Evolutionary conservation across 2,888 invertebrate species (phyloP), one percentile per base, ranked within the genome.

Genomic region (Epistrophe grossulariae): DNA sequence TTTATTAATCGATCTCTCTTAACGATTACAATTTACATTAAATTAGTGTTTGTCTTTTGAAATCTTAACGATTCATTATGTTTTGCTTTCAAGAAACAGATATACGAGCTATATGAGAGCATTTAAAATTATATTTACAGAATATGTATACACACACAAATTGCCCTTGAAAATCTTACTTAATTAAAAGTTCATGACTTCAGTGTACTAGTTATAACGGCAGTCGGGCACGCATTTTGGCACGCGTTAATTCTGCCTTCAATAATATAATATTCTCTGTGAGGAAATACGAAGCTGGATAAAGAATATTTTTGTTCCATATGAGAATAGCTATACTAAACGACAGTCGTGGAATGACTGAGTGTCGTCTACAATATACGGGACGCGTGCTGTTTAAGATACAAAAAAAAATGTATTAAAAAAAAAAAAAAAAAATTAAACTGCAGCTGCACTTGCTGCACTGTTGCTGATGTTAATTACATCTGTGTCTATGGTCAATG

Each of bases 221-320:
- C 82, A 83, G 66, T 79, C 72, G 74, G 83, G 82, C 82, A 87
- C 82, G 87, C 87, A 87, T 87, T 83, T 76, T 87, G 87, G 82
- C 87, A 87, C 87, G 87, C 87, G 87, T 87, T 38, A 31, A 45
- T 43, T 64, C 68, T 57, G 64, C 48, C 31, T 38, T 28, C 55
- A 60, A 45, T 64, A 64, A 24, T 40, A 45, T 48, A 45, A 24
- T 15, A 19, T 15, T 68, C 35, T 68, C 38, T 48, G 70, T 73
- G 73, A 72, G 24, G 76, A 77, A 77, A 80, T 70, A 71, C 71
- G 80, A 80, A 38, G 76, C 77, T 55, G 17, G 7, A 60, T 50
- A 62, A 24, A 43, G 66, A 52, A 35, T 13, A 43, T 73, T 38
- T 13, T 43, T 73, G 13, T 45, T 73, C 52, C 40, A 50, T 24